Evolutionary conservation across 2,113 vertebrate species (phyloP).

Genomic region (Callaeas wilsoni): DNA sequence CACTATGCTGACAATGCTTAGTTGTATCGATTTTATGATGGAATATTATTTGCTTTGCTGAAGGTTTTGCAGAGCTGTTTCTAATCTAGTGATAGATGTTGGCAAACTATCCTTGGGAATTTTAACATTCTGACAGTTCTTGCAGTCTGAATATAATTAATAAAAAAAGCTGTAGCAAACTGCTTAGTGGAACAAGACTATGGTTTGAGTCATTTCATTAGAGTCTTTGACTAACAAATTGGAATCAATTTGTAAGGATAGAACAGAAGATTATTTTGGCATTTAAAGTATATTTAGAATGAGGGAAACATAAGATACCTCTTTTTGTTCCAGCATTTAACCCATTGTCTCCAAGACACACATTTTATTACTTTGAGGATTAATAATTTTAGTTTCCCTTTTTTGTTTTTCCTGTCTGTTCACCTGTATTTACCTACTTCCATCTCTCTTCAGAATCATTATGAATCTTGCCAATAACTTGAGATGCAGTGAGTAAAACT

Average conservation of each 20-base stretch:
- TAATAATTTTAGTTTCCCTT: neutral
- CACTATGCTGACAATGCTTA: slow-evolving; percentile 48
- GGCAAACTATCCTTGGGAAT: slow-evolving; percentile 53
- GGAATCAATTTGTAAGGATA: neutral
- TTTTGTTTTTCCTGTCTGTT: neutral
- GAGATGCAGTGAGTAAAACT: neutral
- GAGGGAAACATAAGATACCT: neutral
- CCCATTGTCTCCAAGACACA: neutral
- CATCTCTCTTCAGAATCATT: neutral
- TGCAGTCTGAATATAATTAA: slow-evolving; percentile 35
- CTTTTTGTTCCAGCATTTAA: neutral
- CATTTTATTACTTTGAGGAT: neutral
- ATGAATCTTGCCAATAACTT: neutral
- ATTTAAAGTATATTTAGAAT: slow-evolving; percentile 3
- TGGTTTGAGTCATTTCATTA: slow-evolving; percentile 29
- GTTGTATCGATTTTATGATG: slow-evolving; percentile 63
- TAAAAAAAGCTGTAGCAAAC: slow-evolving; percentile 21
- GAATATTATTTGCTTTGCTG: slow-evolving; percentile 59
- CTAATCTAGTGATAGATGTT: slow-evolving; percentile 58
- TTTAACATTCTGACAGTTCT: slow-evolving; percentile 48
- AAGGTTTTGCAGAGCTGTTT: slow-evolving; percentile 61
- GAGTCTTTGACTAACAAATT: slow-evolving; percentile 37
- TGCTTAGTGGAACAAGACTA: slow-evolving; percentile 3
- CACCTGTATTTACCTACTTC: neutral
- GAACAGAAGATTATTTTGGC: slow-evolving; percentile 10